These are phyloP conservation scores for Hipparchia semele DNA, from an alignment of 2,888 invertebrate species.

Conservation along the genomic window DNA sequence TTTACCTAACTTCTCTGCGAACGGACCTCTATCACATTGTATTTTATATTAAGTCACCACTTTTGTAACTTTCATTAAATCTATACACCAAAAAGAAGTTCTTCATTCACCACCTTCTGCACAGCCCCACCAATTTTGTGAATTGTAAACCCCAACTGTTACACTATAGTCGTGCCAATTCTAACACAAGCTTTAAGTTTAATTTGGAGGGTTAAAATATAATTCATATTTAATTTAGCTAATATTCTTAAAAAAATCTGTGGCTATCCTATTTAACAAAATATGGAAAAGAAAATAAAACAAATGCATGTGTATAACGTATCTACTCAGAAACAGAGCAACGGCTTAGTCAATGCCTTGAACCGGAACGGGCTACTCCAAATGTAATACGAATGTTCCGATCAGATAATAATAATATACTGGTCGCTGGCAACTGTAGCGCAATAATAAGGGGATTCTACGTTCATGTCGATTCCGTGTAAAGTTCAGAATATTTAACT, in stretches of 20 bases:
- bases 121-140: no score
- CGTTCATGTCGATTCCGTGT: slow-evolving; percentile 11
- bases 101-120: no score
- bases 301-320: neutral
- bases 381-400: slow-evolving; percentile 44
- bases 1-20: no score
- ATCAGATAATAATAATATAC: slow-evolving; percentile 25
- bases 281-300: neutral
- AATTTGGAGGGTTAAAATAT: no score
- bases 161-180: no score
- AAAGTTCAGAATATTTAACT: slow-evolving; percentile 10
- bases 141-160: no score
- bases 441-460: slow-evolving; percentile 20
- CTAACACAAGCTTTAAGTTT: no score
- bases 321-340: slow-evolving; percentile 33
- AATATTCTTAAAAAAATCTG: neutral
- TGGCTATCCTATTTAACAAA: neutral
- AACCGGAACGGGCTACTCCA: slow-evolving; percentile 54
- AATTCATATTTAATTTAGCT: neutral
- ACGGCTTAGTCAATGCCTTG: slow-evolving; percentile 51
- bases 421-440: slow-evolving; percentile 13
- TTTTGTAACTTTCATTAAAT: no score
- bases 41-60: no score
- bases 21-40: no score
- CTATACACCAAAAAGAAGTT: no score